Evolutionary conservation across 2,888 invertebrate genomes (phyloP).

Genomic region (Plebejus argus): DNA sequence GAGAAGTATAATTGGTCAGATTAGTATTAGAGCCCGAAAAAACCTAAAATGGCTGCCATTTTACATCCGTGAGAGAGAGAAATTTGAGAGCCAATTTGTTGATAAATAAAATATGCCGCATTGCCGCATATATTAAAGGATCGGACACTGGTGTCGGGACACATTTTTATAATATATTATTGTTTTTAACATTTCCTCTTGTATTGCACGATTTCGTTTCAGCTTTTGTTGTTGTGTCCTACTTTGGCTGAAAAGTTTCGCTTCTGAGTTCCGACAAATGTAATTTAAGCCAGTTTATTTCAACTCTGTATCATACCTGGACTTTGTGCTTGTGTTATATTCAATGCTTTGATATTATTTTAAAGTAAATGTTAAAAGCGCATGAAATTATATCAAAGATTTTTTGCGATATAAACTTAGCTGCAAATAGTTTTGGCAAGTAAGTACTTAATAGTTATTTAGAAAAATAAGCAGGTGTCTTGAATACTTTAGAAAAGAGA

Average conservation of each 20-base stretch:
- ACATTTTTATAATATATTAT: neutral
- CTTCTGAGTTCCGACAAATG: neutral
- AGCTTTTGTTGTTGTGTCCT: slow-evolving; percentile 6
- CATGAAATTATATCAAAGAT: neutral
- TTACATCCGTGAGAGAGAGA: no score
- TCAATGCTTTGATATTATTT: slow-evolving; percentile 7
- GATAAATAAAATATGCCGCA: no score
- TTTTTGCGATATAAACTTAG: neutral
- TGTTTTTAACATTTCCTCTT: neutral
- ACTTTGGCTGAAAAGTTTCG: neutral
- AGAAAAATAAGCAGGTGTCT: neutral
- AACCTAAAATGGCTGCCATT: no score
- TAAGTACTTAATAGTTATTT: no score
- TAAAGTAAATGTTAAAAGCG: neutral
- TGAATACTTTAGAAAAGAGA: no score
- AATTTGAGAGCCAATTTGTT: no score
- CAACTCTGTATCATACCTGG: neutral
- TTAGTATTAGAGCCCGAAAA: no score
- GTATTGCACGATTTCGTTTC: neutral
- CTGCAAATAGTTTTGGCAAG: neutral
- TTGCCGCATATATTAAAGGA: no score
- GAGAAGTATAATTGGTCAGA: no score
- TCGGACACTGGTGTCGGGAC: no score
- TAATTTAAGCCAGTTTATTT: slow-evolving; percentile 15
- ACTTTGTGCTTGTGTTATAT: slow-evolving; percentile 10